A percentile compares a stretch with the other conserved stretches of the same genome.
These are phyloP conservation scores for Dascyllus trimaculatus DNA, from an alignment of 2,113 vertebrate genomes.

Conservation along the genomic window DNA sequence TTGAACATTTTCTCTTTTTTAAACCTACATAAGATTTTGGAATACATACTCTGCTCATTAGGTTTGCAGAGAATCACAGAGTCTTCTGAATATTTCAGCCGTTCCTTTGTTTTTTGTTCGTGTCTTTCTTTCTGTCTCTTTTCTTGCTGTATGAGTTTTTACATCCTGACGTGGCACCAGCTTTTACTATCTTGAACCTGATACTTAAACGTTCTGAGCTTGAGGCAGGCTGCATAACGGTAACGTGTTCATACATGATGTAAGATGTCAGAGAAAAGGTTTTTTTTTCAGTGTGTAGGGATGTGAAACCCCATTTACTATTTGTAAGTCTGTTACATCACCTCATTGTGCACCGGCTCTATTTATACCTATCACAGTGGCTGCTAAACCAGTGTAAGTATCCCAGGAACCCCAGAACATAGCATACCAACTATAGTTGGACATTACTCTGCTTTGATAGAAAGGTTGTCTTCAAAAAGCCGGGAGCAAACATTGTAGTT, in stretches of 20 bases:
- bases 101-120: neutral
- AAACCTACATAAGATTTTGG: too few species aligned
- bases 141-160: neutral
- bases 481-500: neutral
- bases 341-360: conserved; percentile 4
- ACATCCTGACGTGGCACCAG: neutral
- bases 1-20: too few species aligned
- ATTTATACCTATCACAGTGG: neutral
- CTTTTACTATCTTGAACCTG: conserved; percentile 14
- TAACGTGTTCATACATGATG: conserved; percentile 28
- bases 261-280: neutral
- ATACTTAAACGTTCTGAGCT: neutral
- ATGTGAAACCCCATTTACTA: conserved; percentile 11
- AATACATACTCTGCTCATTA: too few species aligned
- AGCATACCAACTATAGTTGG: conserved; percentile 2
- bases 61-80: too few species aligned
- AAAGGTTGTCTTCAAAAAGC: neutral
- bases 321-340: conserved; percentile 2
- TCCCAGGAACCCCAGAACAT: neutral
- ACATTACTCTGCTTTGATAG: neutral
- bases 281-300: neutral
- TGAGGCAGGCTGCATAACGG: neutral
- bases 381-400: neutral
- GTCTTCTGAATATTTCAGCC: too few species aligned
- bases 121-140: too few species aligned